Base-by-base conservation (phyloP, 2,113 vertebrate species). In the Osmerus mordax region DNA sequence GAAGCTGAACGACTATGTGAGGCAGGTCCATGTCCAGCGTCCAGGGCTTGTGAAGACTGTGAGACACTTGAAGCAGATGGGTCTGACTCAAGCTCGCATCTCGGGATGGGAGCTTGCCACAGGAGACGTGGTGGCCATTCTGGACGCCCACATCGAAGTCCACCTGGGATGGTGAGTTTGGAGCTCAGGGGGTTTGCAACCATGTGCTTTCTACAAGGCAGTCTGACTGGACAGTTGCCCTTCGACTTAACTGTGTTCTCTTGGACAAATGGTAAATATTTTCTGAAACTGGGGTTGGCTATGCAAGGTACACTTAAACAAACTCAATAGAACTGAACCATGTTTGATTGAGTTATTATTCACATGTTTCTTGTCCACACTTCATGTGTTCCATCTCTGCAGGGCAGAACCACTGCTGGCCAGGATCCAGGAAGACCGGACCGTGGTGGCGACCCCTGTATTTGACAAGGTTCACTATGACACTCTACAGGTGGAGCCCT, bases 351-450 rank as follows among this genome's bases (percentile, higher is more conserved):
- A 8, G 6, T 16, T 13, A 14, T 62, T 21, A 29, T 19, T 28
- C 59, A n/a, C n/a, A n/a, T 11, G 3, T 28, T 15, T 16, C 60
- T 4, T 21, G 13, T 7, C 16, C 18, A 15, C 29, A 0, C 9
- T n/a, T 36, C 2, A 14, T n/a, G 15, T 19, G 41, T 8, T 65
- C n/a, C 21, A 11, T 65, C 9, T 21, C 14, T 14, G 3, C 55
- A 92, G 91, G 91, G 89, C 83, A 3, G 89, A 92, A 77, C 91
- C 91, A 0, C 53, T 92, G 52, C 84, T 92, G 69, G 80, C 89
- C 0, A 79, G 87, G 62, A 91, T 92, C 70, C 87, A 90, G 76
- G 79, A 13, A 1, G 83, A 92, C 77, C 82, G 89, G 13, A 91
- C 83, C 0, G 73, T 88, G 53, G 86, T 92, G 68, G 58, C 86